Percentiles rank a stretch among this genome's conserved stretches.
These are phyloP conservation scores for Halictus rubicundus DNA, from an alignment of 1,140 invertebrate species.

Conservation along the genomic window DNA sequence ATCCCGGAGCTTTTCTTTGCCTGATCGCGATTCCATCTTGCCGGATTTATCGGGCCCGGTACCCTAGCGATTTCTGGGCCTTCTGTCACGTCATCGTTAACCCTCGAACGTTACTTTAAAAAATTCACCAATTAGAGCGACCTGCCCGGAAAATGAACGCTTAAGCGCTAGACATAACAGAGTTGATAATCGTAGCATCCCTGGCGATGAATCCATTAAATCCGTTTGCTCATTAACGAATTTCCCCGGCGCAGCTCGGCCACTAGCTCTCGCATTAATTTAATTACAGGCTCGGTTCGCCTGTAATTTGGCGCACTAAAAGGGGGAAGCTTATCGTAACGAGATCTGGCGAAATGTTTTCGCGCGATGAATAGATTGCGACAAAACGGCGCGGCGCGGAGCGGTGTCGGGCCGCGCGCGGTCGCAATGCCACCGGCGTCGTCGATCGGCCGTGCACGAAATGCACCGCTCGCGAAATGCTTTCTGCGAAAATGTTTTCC, in stretches of 20 bases:
- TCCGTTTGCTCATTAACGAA: too few relatives aligned
- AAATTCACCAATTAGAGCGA: too few relatives aligned
- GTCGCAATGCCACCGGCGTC: too few relatives aligned
- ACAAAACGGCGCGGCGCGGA: too few relatives aligned
- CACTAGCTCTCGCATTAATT: conserved; percentile 18
- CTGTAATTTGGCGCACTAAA: neutral
- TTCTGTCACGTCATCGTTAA: neutral
- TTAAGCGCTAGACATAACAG: too few relatives aligned
- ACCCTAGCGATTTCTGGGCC: neutral
- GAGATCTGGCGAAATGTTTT: conserved; percentile 6
- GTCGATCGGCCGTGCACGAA: too few relatives aligned
- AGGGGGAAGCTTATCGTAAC: neutral
- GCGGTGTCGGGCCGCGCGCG: too few relatives aligned
- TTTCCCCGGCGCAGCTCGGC: too few relatives aligned
- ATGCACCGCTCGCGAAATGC: neutral
- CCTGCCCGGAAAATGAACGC: too few relatives aligned
- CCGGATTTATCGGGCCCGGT: conserved; percentile 29
- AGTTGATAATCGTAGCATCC: neutral
- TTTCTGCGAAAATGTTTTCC: conserved; percentile 5
- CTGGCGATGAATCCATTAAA: too few relatives aligned
- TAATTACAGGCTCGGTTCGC: conserved; percentile 16
- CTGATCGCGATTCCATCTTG: conserved; percentile 44
- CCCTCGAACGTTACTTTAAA: too few relatives aligned
- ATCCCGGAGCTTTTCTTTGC: conserved; percentile 35
- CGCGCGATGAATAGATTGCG: too few relatives aligned